Conservation (phyloP, 2,888 invertebrate species). For the Hetaerina titia region DNA sequence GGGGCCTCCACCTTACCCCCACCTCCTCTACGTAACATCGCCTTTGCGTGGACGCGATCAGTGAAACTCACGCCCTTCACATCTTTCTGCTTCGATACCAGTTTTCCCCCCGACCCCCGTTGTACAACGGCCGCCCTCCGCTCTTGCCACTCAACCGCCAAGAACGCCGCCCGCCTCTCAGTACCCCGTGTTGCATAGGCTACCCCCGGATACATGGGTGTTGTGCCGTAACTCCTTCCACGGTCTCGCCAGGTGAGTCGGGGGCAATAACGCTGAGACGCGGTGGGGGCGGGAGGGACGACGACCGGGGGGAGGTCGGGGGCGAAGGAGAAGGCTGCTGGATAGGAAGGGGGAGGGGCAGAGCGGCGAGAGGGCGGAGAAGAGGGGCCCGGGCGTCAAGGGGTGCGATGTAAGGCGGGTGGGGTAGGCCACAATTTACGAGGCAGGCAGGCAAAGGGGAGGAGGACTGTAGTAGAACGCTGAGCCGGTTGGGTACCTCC, state of each 20-base stretch:
- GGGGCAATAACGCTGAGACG: not conserved
- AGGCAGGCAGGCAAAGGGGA: not conserved
- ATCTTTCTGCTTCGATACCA: no score
- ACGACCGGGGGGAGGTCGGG: not conserved
- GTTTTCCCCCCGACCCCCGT: no score
- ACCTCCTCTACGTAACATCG: not conserved
- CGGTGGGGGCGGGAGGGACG: not conserved
- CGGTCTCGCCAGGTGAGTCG: not conserved
- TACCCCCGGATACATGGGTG: not conserved
- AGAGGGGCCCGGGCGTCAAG: not conserved
- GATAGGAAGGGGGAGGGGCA: not conserved
- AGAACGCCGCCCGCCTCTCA: not conserved
- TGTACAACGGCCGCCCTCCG: not conserved
- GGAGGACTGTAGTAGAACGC: not conserved
- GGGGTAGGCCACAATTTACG: conserved; percentile 3
- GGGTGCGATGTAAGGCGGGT: not conserved
- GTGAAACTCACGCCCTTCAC: not conserved
- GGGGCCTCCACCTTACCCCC: not conserved
- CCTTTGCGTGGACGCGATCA: not conserved
- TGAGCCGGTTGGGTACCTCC: not conserved
- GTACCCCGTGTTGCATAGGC: conserved; percentile 9
- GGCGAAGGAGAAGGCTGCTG: not conserved
- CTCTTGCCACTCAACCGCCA: not conserved
- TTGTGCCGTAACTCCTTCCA: not conserved
- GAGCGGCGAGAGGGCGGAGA: not conserved